Evolutionary conservation across 1,140 invertebrate species (phyloP), one percentile per base, ranked within the genome.

Genomic region (Rhizoglyphus robini): DNA sequence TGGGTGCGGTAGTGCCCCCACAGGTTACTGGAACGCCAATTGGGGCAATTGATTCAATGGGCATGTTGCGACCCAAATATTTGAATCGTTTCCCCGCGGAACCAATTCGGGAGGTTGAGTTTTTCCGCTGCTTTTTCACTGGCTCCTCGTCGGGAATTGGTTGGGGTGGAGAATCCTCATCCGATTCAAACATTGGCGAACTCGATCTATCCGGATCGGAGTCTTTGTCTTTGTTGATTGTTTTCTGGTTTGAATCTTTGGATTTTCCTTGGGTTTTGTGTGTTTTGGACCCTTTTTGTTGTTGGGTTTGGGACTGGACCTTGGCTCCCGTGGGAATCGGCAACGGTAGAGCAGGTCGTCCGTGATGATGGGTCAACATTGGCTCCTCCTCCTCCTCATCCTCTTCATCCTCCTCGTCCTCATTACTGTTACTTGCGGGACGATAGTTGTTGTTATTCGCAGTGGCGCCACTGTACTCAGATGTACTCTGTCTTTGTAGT

Each of bases 111-210:
- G 4, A 36, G n/a, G 11, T 57, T 64, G 1, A 36, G 30, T 23
- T 64, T 51, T 64, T 36, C 23, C 20, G 29, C 18, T n/a, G 36
- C n/a, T 54, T 61, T 64, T 60, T 25, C 61, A 15, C 47, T 46
- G 25, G 32, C 13, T 46, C 31, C 29, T 57, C 34, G 32, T 63
- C 34, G 36, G 20, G 36, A 25, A 15, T 8, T 27, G 51, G 8
- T 27, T 32, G 23, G 8, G 29, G 32, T 31, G n/a, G n/a, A n/a
- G 61, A 63, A 23, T 82, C 81, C 51, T 96, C 91, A 75, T 96
- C 93, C 0, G 92, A 96, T 68, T 96, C 92, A 75, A 96, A 96
- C 0, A 88, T 89, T 0, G 92, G 91, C 74, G 90, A 94, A 72
- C 90, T 94, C 0, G 90, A 95, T 31, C 90, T 79, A 75, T 97